phyloP scores from a whole-genome alignment of 2,113 vertebrate genomes.

The Hippocampus comes region DNA sequence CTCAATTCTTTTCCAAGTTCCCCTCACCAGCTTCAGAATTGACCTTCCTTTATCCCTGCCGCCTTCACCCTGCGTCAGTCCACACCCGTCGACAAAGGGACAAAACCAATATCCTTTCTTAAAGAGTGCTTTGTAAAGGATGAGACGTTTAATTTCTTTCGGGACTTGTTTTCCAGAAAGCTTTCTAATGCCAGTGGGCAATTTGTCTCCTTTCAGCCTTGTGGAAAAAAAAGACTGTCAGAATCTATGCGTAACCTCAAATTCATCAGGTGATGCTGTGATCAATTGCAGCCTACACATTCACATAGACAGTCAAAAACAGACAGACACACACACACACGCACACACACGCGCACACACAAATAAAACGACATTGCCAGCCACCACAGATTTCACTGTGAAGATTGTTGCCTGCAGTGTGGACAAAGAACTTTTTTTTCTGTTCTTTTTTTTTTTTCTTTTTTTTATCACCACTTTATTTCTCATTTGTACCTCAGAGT shows the following conservation, averaged over 20 bases:
- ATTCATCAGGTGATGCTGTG: slow-evolving; percentile 39
- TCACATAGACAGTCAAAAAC: slow-evolving; percentile 1
- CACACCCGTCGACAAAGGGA: slow-evolving; percentile 24
- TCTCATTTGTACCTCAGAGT: neutral
- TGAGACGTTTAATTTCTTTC: slow-evolving; percentile 62
- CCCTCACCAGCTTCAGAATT: slow-evolving; percentile 27
- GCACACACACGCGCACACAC: slow-evolving; percentile 26
- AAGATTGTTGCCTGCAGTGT: slow-evolving; percentile 44
- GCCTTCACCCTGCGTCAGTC: slow-evolving; percentile 19
- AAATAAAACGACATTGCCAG: slow-evolving; percentile 9
- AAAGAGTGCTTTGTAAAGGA: slow-evolving; percentile 46
- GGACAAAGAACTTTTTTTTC: neutral
- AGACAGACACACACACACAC: neutral
- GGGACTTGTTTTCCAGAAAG: slow-evolving; percentile 41
- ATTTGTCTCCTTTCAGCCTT: slow-evolving; percentile 30
- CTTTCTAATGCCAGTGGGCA: slow-evolving; percentile 34
- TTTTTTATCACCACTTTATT: slow-evolving; percentile 3
- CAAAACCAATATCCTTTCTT: slow-evolving; percentile 62
- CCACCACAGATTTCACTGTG: slow-evolving; percentile 25
- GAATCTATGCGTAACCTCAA: slow-evolving; percentile 45
- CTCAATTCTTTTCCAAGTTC: slow-evolving; percentile 42
- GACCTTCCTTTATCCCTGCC: slow-evolving; percentile 22
- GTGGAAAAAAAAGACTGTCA: slow-evolving; percentile 1
- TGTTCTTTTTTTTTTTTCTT: too few relatives aligned
- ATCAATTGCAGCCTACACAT: slow-evolving; percentile 30